Evolutionary conservation across 2,797 vertebrate species (phyloP).

Genomic region (Neostethus bicornis): DNA sequence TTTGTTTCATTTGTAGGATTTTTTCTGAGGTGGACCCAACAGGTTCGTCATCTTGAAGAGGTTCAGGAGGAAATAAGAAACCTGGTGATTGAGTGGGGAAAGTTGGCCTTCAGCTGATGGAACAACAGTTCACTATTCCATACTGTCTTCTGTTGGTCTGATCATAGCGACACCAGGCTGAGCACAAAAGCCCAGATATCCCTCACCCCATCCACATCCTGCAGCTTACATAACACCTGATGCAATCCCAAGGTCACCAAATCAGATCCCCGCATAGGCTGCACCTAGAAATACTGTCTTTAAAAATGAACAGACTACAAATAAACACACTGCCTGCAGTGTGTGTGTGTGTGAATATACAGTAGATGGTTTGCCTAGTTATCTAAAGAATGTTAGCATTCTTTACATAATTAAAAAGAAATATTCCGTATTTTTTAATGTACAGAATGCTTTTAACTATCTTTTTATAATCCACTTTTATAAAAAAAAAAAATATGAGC

Average conservation of each 20-base stretch:
- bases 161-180: no score
- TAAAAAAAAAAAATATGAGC: background rate
- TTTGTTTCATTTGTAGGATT: constrained; percentile 72
- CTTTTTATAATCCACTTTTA: constrained; percentile 20
- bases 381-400: constrained; percentile 16
- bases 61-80: constrained; percentile 76
- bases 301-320: no score
- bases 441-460: constrained; percentile 19
- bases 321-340: no score
- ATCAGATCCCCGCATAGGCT: no score
- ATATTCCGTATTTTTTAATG: constrained; percentile 23
- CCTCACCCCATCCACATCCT: no score
- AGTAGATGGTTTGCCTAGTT: background rate
- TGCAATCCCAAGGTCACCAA: no score
- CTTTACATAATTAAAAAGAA: no score
- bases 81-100: constrained; percentile 71
- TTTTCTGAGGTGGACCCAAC: constrained; percentile 85
- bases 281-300: no score
- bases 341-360: background rate
- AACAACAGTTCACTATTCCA: no score
- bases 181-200: no score
- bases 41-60: constrained; percentile 77
- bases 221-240: no score
- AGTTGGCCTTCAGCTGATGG: constrained; percentile 35
- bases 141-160: no score